Evolutionary conservation across 2,888 invertebrate species (phyloP).

Genomic region (Eulithis prunata): DNA sequence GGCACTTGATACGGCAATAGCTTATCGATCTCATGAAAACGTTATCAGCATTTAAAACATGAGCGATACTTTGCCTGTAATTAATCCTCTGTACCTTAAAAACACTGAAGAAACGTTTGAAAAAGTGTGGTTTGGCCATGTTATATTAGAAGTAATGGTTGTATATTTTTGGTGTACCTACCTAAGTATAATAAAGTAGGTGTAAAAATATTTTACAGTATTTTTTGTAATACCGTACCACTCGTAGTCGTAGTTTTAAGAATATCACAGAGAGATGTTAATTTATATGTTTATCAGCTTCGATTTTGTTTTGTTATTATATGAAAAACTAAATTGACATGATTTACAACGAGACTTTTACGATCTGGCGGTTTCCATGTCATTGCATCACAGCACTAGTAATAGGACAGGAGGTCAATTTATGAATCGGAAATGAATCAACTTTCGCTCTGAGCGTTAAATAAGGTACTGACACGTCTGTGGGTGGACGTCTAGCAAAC

Average conservation of each 20-base stretch:
- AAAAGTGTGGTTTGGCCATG: neutral
- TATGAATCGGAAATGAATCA: conserved; percentile 40
- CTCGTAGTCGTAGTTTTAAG: conserved; percentile 8
- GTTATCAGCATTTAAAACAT: neutral
- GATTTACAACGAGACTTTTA: conserved; percentile 14
- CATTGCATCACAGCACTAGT: conserved; percentile 34
- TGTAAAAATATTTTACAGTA: too few species aligned
- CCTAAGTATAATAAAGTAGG: too few species aligned
- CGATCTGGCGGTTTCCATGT: conserved; percentile 21
- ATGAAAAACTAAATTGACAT: conserved; percentile 15
- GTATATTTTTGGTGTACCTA: too few species aligned
- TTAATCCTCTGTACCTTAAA: too few species aligned
- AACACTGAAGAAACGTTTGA: neutral
- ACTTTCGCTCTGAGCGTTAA: conserved; percentile 37
- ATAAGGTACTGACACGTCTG: conserved; percentile 24
- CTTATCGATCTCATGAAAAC: conserved; percentile 4
- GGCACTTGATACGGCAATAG: conserved; percentile 9
- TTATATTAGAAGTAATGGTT: neutral
- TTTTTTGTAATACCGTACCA: neutral
- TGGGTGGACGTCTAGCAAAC: conserved; percentile 30
- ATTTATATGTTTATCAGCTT: conserved; percentile 10
- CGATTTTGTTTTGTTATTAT: neutral
- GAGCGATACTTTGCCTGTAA: neutral
- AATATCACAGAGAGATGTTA: conserved; percentile 9
- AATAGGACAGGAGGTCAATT: conserved; percentile 38